Conservation (phyloP, 2,888 invertebrate species). For the Hypomecis atomaria region DNA sequence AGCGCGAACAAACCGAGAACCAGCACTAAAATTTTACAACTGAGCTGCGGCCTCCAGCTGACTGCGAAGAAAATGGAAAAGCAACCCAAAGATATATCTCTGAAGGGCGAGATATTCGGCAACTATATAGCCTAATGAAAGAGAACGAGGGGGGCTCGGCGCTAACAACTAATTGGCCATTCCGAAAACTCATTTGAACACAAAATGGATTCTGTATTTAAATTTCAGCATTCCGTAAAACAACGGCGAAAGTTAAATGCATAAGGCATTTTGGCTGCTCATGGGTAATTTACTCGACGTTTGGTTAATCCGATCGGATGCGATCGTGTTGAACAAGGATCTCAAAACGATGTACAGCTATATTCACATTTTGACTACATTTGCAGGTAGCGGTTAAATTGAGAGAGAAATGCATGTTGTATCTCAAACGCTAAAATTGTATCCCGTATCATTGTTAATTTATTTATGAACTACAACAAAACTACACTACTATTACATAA, state of each 20-base stretch:
- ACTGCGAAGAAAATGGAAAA: constrained; percentile 79
- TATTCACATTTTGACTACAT: neutral
- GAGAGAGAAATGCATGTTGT: too few relatives aligned
- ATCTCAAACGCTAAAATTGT: too few relatives aligned
- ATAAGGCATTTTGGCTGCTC: constrained; percentile 68
- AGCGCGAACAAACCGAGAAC: constrained; percentile 64
- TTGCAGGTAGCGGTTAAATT: too few relatives aligned
- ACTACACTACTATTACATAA: too few relatives aligned
- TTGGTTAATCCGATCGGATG: constrained; percentile 43
- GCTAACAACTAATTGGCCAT: constrained; percentile 85
- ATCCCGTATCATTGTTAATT: too few relatives aligned
- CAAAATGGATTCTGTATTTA: constrained; percentile 85
- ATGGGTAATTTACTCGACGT: constrained; percentile 57
- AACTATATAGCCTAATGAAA: constrained; percentile 85
- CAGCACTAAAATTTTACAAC: constrained; percentile 75
- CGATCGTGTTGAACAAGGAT: constrained; percentile 34
- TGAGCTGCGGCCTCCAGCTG: constrained; percentile 66
- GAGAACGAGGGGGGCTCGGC: constrained; percentile 82
- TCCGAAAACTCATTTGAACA: constrained; percentile 85
- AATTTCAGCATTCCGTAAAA: constrained; percentile 83
- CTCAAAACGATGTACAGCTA: neutral
- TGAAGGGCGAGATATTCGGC: constrained; percentile 82
- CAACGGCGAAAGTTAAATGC: constrained; percentile 79
- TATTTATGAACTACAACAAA: too few relatives aligned
- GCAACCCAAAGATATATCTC: constrained; percentile 78